Evolutionary conservation across 2,113 vertebrate genomes (phyloP), one percentile per base, ranked within the genome.

Genomic region (Pao palembangensis): DNA sequence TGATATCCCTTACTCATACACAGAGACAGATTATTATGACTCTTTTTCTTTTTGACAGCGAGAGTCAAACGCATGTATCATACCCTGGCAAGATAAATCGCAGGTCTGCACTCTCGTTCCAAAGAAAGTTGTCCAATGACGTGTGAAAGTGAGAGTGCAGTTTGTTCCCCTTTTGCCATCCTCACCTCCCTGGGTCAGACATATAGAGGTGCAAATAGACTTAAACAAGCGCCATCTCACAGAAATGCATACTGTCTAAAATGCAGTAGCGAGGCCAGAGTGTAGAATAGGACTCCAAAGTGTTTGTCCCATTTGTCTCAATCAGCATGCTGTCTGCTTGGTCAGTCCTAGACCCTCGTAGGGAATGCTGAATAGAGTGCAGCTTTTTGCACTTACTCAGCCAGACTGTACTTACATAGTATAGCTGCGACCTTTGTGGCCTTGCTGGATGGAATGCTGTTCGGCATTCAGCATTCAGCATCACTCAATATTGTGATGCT

Each of bases 241-340:
- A 79, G 55, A 77, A 70, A 75, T 25, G 48, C 67, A 64, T 64
- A 51, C 28, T 56, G 58, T 8, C 64, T 62, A 69, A 68, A 82
- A 85, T 70, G 61, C 69, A 78, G 70, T 73, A 78, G 55, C 72
- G 59, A 63, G 59, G 51, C 63, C 70, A 56, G 50, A 75, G 61
- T 78, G 68, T 51, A 73, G 67, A 79, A 72, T 65, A 72, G 81
- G 69, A 55, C 77, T 79, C 78, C 74, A 69, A 73, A 68, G 72
- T 72, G 71, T 74, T 67, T n/a, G 25, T 69, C 69, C 78, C 84
- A 87, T 88, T 87, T 87, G 84, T 88, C 83, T 88, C 86, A 81
- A 87, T 88, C 47, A 78, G 75, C 42, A 57, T 28, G 65, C 74
- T 84, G 83, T 83, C 81, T 72, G 68, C 79, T 66, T 20, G 62